Base-by-base conservation (phyloP, 1,140 invertebrate genomes). In the silkworm (Bombyx mori) region DNA sequence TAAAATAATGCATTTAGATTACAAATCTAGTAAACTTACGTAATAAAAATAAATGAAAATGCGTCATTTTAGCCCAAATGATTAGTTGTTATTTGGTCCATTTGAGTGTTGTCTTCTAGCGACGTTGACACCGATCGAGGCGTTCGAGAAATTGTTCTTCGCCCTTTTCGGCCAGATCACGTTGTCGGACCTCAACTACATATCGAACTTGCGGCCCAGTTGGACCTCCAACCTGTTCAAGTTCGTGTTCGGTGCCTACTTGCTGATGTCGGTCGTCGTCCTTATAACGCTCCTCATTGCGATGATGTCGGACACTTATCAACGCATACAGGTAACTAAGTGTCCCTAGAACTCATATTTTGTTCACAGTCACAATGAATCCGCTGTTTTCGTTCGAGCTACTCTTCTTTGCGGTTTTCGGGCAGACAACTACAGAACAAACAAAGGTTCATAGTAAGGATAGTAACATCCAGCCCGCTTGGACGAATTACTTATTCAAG, bases 231-330 rank as follows among this genome's bases (percentile, higher is more conserved):
- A 91, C 82, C 91, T 94, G 64, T 95, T 94, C 91, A 95, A 94
- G 89, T 88, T 93, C 77, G 93, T 97, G 60, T 99, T 99, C 88
- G 97, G 97, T 66, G 93, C 96, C 75, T 99, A 99, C 92, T 95
- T 99, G 92, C 93, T 99, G 92, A 96, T 99, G 78, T 97, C 97
- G 63, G 94, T 99, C 69, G 95, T 99, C 87, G 98, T 99, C 72
- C 92, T 99, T 70, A 98, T 99, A 89, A 99, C 99, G 91, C 92
- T 99, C 79, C 93, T 99, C 73, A 99, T 99, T 92, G 98, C 98
- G 89, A 99, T 99, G 98, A 99, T 99, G 97, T 98, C 96, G 77
- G 97, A 99, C 91, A 99, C 98, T 69, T 99, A 99, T 88, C 97
- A 99, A 88, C 91, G 98, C 68, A 99, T 99, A 79, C 95, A 96